Evolutionary conservation across 2,888 invertebrate genomes (phyloP), one percentile per base, ranked within the genome.

Genomic region (Tetramorium bicarinatum): DNA sequence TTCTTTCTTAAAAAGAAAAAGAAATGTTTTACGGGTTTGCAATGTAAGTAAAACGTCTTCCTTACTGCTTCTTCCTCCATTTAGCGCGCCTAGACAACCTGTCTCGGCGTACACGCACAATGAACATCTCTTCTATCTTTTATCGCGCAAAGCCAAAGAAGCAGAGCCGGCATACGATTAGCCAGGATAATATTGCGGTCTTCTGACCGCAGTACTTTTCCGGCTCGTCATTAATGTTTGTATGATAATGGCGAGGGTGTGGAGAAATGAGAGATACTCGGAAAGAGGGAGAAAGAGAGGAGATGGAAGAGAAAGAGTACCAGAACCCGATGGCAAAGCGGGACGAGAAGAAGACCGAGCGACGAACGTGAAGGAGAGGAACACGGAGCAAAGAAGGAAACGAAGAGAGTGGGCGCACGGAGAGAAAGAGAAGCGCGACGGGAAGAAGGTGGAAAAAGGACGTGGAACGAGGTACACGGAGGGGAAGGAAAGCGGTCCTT

Each of bases 241-340:
- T 93, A 94, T 94, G 94, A 94, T 94, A 94, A 94, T 94, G 92
- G 92, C 93, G 87, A 92, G 93, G 94, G 94, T 93, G 94, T 90
- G 94, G 93, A 93, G 92, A 92, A 93, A 93, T 87, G 90, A 91
- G 91, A 91, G 92, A 90, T 88, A 89, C 86, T 89, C 87, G 80
- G 85, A 85, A 84, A 85, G 87, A 79, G 71, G 84, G 80, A 82
- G 72, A 67, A 59, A 83, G 62, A 79, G 79, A 77, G 77, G 69
- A 64, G 72, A 64, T 41, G 25, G 56, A 34, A 59, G 69, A 59
- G 74, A 59, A 34, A 59, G 76, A 34, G 49, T 44, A 44, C 9
- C 67, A 79, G 61, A 67, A 77, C 59, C 15, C 38, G 81, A 52
- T 52, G 81, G 82, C 21, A 67, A 52, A 72, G 25, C 18, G 47